Conservation (phyloP, 2,888 invertebrate species). For the Dioctria linearis region DNA sequence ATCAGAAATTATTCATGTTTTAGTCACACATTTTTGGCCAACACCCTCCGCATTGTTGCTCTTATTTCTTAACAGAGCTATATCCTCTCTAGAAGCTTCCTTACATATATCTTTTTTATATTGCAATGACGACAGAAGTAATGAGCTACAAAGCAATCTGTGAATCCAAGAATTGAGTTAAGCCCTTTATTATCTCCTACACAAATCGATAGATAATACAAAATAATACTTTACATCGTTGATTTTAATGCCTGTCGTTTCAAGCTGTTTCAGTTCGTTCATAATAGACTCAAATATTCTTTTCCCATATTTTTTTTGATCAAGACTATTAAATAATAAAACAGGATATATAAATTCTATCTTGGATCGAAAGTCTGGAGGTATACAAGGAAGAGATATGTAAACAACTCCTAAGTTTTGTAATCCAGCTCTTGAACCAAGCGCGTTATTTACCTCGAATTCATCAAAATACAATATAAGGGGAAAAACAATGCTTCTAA, state of each 20-base stretch:
- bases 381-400: slow-evolving; percentile 42
- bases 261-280: slow-evolving; percentile 29
- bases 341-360: slow-evolving; percentile 34
- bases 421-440: slow-evolving; percentile 52
- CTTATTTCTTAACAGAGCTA: slow-evolving; percentile 44
- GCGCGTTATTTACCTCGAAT: no score
- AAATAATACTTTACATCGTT: slow-evolving; percentile 55
- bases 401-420: slow-evolving; percentile 55
- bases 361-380: slow-evolving; percentile 14
- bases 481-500: no score
- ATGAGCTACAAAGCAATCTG: no score
- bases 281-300: slow-evolving; percentile 43
- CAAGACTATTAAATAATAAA: slow-evolving; percentile 52
- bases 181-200: slow-evolving; percentile 60
- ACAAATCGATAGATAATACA: slow-evolving; percentile 56
- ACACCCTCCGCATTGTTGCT: slow-evolving; percentile 41
- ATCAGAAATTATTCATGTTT: slow-evolving; percentile 55
- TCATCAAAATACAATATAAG: no score
- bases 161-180: no score
- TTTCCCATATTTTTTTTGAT: slow-evolving; percentile 52
- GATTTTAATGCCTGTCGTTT: slow-evolving; percentile 28
- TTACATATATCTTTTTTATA: slow-evolving; percentile 8
- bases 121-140: slow-evolving; percentile 57
- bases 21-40: slow-evolving; percentile 52
- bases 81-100: slow-evolving; percentile 8